phyloP scores from a whole-genome alignment of 2,888 invertebrate genomes.

The Orchestes rusci region DNA sequence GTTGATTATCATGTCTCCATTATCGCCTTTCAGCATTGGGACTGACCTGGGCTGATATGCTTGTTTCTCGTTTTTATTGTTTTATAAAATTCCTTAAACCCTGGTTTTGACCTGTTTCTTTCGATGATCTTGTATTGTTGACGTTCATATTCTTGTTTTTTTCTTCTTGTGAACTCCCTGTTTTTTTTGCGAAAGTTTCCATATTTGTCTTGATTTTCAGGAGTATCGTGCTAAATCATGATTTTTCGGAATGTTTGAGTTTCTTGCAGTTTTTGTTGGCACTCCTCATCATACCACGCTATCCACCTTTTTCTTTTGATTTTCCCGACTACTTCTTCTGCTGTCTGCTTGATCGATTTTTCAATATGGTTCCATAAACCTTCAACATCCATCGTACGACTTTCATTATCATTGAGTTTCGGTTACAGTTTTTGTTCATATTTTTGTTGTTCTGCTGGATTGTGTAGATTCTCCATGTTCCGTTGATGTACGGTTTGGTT shows the following conservation, averaged over 20 bases:
- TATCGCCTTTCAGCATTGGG: not conserved
- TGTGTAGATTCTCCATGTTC: not conserved
- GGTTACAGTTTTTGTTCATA: not conserved
- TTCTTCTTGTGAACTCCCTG: not conserved
- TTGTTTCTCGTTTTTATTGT: not conserved
- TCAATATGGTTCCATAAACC: not conserved
- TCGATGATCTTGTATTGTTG: not conserved
- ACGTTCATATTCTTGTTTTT: not conserved
- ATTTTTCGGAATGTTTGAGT: not conserved
- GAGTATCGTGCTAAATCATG: not conserved
- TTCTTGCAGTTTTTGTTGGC: not conserved
- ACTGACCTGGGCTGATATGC: not conserved
- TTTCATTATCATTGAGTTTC: not conserved
- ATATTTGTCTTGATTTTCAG: not conserved
- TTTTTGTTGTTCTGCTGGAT: constrained; percentile 1
- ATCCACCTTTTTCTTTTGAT: not conserved
- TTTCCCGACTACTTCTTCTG: not conserved
- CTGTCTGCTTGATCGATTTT: not conserved
- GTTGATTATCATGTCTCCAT: not conserved
- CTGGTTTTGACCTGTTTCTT: not conserved
- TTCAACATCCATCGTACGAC: no score
- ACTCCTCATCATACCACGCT: not conserved
- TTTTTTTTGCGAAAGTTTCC: not conserved
- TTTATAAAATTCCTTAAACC: not conserved
- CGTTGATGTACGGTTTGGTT: not conserved